These are phyloP conservation scores for Argopecten irradians DNA, from an alignment of 1,140 invertebrate species.

Conservation along the genomic window DNA sequence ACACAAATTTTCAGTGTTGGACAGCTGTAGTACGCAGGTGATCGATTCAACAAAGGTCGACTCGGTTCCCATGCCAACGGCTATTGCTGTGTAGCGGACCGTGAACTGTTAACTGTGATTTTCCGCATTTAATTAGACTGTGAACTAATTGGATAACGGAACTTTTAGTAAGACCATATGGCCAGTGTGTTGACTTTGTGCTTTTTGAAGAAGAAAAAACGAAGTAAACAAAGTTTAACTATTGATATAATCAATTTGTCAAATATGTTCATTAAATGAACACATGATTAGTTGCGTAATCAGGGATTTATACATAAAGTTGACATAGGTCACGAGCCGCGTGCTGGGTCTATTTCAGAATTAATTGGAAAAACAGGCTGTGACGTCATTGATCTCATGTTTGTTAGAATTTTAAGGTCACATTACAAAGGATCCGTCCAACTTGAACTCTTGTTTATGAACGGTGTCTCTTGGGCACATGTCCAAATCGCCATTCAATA, in stretches of 20 bases:
- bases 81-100: slow-evolving; percentile 55
- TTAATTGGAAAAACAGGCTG: neutral
- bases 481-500: neutral
- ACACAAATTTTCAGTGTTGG: slow-evolving; percentile 45
- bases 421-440: neutral
- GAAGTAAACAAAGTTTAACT: neutral
- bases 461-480: neutral
- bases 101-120: neutral
- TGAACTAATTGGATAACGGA: neutral
- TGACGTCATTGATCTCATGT: slow-evolving; percentile 16
- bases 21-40: slow-evolving; percentile 52
- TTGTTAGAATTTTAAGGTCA: neutral
- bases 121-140: neutral
- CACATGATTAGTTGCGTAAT: neutral
- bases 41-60: slow-evolving; percentile 48
- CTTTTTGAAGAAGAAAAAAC: neutral
- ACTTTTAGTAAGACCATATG: neutral
- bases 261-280: slow-evolving; percentile 1
- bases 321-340: neutral
- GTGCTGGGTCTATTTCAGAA: neutral
- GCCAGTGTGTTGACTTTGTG: neutral
- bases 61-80: slow-evolving; percentile 56
- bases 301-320: neutral
- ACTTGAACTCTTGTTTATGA: neutral
- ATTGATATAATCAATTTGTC: neutral